Base-by-base conservation (phyloP, 2,113 vertebrate genomes). In the Heterocephalus glaber region DNA sequence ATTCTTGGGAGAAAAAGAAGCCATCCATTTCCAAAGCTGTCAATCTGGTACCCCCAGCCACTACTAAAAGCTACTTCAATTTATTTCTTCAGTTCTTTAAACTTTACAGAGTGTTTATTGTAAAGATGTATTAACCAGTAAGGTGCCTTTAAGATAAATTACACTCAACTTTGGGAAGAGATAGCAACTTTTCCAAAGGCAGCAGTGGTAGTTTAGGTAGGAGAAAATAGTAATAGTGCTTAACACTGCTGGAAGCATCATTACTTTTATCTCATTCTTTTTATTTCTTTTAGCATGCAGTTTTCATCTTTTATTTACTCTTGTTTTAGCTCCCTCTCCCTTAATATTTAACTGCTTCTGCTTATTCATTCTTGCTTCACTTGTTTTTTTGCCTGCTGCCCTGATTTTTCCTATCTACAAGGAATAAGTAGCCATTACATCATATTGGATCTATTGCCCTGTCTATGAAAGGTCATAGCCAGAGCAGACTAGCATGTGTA, bases 61-160 rank as follows among this genome's bases (percentile, higher is more conserved):
- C 96, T 74, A 93, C 88, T 94, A 97, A 95, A 97, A 97, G 92
- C 95, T 84, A 95, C 90, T 96, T 97, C 85, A 97, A 96, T 97
- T 98, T 97, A 97, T 97, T 96, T 96, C 91, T 96, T 91, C 38
- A 86, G 93, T 97, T 98, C 95, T 96, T 97, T 96, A 94, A 93
- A 94, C 96, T 94, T 95, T 96, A 80, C 52, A 4, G 79, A 90
- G 94, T 89, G 89, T 96, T 97, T 97, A 97, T 97, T 97, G 92
- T 95, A 96, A 96, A 97, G 97, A 95, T 95, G 77, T 95, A 96
- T 97, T 97, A 97, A 92, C 95, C 96, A 95, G 95, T 84, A 96
- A 97, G 95, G 79, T 94, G 66, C 92, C 95, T 96, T 90, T 63
- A 97, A 96, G 96, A 97, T 86, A 97, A 93, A 97, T 96, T 93